phyloP scores from a whole-genome alignment of 2,888 invertebrate species.

The Orthosia gothica region DNA sequence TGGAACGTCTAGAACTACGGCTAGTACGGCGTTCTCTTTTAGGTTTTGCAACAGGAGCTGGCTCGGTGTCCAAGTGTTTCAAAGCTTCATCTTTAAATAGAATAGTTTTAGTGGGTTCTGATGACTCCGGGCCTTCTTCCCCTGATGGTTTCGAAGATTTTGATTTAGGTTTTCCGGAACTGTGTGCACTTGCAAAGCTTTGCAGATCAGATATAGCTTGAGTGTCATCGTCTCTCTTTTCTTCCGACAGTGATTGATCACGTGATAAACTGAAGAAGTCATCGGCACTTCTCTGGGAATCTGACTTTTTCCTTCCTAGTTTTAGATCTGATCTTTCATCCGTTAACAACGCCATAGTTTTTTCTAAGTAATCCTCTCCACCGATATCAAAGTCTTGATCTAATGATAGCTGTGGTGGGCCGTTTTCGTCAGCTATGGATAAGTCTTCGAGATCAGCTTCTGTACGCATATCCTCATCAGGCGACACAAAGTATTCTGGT shows the following conservation, averaged over 20 bases:
- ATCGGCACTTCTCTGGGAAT: slow-evolving; percentile 92
- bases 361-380: slow-evolving; percentile 91
- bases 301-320: slow-evolving; percentile 93
- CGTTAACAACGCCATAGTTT: slow-evolving; percentile 84
- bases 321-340: slow-evolving; percentile 91
- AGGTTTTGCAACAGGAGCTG: slow-evolving; percentile 67
- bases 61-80: slow-evolving; percentile 65
- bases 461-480: slow-evolving; percentile 95
- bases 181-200: slow-evolving; percentile 93
- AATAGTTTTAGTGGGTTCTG: slow-evolving; percentile 79
- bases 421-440: slow-evolving; percentile 95
- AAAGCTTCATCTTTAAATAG: slow-evolving; percentile 80
- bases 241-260: slow-evolving; percentile 92
- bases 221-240: slow-evolving; percentile 92
- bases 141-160: slow-evolving; percentile 80
- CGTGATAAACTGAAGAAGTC: slow-evolving; percentile 93
- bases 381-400: slow-evolving; percentile 91
- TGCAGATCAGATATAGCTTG: slow-evolving; percentile 91
- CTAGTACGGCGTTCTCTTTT: slow-evolving; percentile 85
- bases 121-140: slow-evolving; percentile 81
- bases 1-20: slow-evolving; percentile 86
- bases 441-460: slow-evolving; percentile 97
- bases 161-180: slow-evolving; percentile 88
- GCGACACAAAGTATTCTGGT: slow-evolving; percentile 95
- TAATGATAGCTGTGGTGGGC: slow-evolving; percentile 84